Evolutionary conservation across 2,113 vertebrate species (phyloP).

Genomic region (Lepus europaeus): DNA sequence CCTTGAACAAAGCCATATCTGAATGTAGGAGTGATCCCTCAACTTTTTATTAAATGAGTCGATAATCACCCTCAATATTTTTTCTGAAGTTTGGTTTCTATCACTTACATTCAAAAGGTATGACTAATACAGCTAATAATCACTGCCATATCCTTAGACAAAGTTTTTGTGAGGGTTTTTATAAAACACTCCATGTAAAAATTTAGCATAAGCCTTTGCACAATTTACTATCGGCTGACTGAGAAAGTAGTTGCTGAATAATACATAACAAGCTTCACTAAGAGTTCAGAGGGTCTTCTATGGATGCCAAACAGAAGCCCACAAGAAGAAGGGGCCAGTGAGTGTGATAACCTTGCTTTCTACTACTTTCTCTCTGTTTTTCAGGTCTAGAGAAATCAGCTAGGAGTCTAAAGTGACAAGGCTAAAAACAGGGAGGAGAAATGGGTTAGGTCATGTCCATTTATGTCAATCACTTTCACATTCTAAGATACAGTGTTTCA

Average conservation of each 20-base stretch:
- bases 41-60: not conserved
- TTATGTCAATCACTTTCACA: conserved; percentile 67
- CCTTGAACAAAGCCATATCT: not conserved
- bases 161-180: not conserved
- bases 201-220: not conserved
- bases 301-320: not conserved
- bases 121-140: not conserved
- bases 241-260: not conserved
- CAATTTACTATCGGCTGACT: not conserved
- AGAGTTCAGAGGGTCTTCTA: not conserved
- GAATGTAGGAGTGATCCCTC: not conserved
- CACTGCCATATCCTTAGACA: not conserved
- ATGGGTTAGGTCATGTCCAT: conserved; percentile 63
- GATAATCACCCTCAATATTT: not conserved
- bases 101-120: not conserved
- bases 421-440: conserved; percentile 65
- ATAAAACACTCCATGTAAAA: not conserved
- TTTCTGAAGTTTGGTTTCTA: not conserved
- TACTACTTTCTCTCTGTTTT: not conserved
- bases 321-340: not conserved
- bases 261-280: not conserved
- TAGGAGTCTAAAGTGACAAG: conserved; percentile 65
- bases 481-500: conserved; percentile 60
- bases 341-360: not conserved
- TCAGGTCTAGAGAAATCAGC: conserved; percentile 37